phyloP scores from a whole-genome alignment of 2,797 vertebrate species.

The Tokudaia muenninki region DNA sequence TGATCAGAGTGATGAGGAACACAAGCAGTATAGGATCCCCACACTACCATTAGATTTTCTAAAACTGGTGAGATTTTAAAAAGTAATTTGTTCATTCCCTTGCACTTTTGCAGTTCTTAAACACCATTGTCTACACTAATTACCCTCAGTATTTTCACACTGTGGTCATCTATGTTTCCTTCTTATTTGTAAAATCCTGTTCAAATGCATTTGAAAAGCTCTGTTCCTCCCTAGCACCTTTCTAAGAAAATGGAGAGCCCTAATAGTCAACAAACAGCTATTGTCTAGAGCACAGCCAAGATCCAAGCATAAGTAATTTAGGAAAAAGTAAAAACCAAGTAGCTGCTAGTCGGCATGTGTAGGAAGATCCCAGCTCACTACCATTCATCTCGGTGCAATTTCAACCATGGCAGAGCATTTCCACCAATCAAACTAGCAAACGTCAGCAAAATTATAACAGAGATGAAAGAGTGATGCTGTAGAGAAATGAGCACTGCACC shows the following conservation, averaged over 20 bases:
- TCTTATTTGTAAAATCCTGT: not conserved
- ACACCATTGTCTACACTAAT: not conserved
- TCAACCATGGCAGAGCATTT: slow-evolving; percentile 5
- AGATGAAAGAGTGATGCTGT: rapidly evolving
- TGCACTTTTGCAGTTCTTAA: not conserved
- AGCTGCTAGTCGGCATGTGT: not conserved
- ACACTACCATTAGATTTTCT: not conserved
- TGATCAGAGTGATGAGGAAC: not conserved
- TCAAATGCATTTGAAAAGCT: not conserved
- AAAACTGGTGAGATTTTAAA: not conserved
- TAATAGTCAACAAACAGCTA: not conserved
- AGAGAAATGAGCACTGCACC: not conserved
- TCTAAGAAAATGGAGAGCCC: not conserved
- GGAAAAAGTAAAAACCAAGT: not conserved
- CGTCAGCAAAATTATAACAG: not conserved
- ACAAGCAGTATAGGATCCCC: not conserved
- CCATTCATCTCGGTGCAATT: not conserved
- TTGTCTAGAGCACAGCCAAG: not conserved
- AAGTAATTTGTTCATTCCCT: not conserved
- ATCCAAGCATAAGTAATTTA: not conserved
- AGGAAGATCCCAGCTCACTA: not conserved
- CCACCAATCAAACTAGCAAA: not conserved
- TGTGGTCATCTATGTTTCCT: not conserved
- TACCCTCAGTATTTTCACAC: not conserved
- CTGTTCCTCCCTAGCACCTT: not conserved